Evolutionary conservation across 2,113 vertebrate genomes (phyloP), one percentile per base, ranked within the genome.

Genomic region (Chloroceryle aenea): DNA sequence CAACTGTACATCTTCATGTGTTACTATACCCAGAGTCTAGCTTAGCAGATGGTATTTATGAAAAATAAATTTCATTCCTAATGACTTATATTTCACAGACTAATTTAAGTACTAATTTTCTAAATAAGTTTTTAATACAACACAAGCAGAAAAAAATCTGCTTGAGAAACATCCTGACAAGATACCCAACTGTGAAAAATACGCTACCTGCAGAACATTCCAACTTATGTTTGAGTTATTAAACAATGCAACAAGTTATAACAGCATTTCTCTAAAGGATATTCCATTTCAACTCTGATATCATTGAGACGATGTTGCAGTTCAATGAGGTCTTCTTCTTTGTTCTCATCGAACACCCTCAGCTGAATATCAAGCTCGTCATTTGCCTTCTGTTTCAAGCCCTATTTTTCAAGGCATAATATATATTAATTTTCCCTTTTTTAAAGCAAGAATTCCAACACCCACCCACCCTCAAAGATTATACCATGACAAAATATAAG

Each of bases 311-410:
- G 99, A 93, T 99, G 99, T 68, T 99, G 99, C 91, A 99, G 98
- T 96, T 99, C 99, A 88, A 99, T 99, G 64, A 98, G 98, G 97
- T 99, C 99, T 53, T 99, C 99, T 78, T 99, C 99, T 98, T 99
- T 99, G 97, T 99, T 99, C 97, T 99, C 99, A 97, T 99, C 99
- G 98, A 99, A 99, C 72, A 99, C 99, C 98, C 98, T 99, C 95
- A 99, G 97, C 95, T 99, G 99, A 98, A 99, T 99, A 98, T 99
- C 99, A 40, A 99, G 98, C 93, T 99, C 99, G n/a, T 99, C 99
- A 4, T 99, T n/a, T n/a, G n/a, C n/a, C n/a, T n/a, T n/a, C n/a
- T n/a, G n/a, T n/a, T n/a, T n/a, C n/a, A n/a, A n/a, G n/a, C 98
- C 98, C 99, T 99, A 73, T 94, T 95, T 94, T 93, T 52, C 91